phyloP scores from a whole-genome alignment of 1,140 invertebrate genomes.

The Chymomyza costata region DNA sequence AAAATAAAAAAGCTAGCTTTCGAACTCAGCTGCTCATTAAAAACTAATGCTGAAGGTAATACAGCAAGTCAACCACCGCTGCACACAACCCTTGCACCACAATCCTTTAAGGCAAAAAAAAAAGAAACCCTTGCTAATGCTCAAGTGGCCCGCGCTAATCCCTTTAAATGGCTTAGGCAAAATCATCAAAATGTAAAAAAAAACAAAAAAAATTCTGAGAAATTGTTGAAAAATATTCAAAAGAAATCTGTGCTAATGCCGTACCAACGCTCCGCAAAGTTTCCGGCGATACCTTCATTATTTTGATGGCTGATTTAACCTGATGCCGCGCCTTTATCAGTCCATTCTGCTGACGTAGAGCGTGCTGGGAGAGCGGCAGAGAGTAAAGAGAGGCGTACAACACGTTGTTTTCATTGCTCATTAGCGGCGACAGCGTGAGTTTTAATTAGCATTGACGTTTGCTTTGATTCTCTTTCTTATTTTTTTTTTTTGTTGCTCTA shows the following conservation, averaged over 20 bases:
- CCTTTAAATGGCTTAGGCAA: slow-evolving; percentile 51
- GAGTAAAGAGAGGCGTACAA: slow-evolving; percentile 25
- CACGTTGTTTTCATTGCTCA: slow-evolving; percentile 74
- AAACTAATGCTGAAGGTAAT: slow-evolving; percentile 19
- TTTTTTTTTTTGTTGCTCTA: too few relatives aligned
- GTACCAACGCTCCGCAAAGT: neutral
- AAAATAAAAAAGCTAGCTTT: slow-evolving; percentile 27
- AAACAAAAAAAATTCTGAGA: slow-evolving; percentile 39
- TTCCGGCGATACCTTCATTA: slow-evolving; percentile 52
- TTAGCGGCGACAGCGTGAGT: slow-evolving; percentile 72
- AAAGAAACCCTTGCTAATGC: too few relatives aligned
- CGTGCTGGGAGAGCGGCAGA: neutral
- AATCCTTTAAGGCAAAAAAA: slow-evolving; percentile 34
- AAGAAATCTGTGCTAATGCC: slow-evolving; percentile 46
- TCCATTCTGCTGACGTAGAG: slow-evolving; percentile 30
- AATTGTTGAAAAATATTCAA: slow-evolving; percentile 60
- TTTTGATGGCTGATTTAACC: slow-evolving; percentile 69
- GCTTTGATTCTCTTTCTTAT: slow-evolving; percentile 45
- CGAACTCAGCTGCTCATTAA: slow-evolving; percentile 18
- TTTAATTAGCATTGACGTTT: slow-evolving; percentile 67
- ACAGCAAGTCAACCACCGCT: slow-evolving; percentile 28
- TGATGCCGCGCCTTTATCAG: slow-evolving; percentile 57
- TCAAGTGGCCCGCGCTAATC: too few relatives aligned
- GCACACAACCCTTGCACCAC: slow-evolving; percentile 20
- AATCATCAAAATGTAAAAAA: too few relatives aligned